Evolutionary conservation across 2,797 vertebrate species (phyloP).

Genomic region (Rhadinocentrus ornatus): DNA sequence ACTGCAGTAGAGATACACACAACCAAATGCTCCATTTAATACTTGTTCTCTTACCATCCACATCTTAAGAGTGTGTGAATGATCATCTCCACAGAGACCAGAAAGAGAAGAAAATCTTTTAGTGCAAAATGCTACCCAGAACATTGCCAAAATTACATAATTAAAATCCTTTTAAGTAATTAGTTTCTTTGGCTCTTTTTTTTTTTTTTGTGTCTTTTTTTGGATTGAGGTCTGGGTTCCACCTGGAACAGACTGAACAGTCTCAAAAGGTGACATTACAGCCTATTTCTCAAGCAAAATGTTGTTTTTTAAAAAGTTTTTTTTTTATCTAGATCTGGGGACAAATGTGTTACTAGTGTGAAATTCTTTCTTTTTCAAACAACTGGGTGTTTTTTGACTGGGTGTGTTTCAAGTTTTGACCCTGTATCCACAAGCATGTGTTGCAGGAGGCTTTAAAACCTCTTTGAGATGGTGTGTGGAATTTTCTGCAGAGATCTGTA

Average conservation of each 20-base stretch:
- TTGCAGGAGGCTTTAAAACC: slow-evolving; percentile 30
- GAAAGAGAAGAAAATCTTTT: slow-evolving; percentile 48
- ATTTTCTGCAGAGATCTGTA: slow-evolving; percentile 59
- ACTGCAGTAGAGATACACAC: slow-evolving; percentile 46
- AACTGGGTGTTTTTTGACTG: slow-evolving; percentile 32
- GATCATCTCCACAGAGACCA: slow-evolving; percentile 51
- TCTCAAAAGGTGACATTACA: slow-evolving; percentile 51
- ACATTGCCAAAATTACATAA: slow-evolving; percentile 63
- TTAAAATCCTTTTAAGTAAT: slow-evolving; percentile 69
- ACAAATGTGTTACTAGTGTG: slow-evolving; percentile 16
- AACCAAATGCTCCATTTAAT: slow-evolving; percentile 51
- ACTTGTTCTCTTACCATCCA: slow-evolving; percentile 55
- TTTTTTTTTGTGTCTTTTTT: slow-evolving; percentile 25
- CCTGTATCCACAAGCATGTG: slow-evolving; percentile 26
- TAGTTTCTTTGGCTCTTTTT: slow-evolving; percentile 21
- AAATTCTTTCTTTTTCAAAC: slow-evolving; percentile 51
- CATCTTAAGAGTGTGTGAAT: slow-evolving; percentile 59
- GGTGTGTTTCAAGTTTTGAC: slow-evolving; percentile 30
- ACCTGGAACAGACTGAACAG: slow-evolving; percentile 59
- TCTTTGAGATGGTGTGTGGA: slow-evolving; percentile 45
- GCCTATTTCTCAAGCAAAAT: slow-evolving; percentile 51
- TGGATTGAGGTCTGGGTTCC: slow-evolving; percentile 49
- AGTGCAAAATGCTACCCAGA: slow-evolving; percentile 61
- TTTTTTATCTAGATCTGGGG: slow-evolving; percentile 2
- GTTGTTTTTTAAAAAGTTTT: slow-evolving; percentile 37